These are phyloP conservation scores for Cettia cetti DNA, from an alignment of 2,113 vertebrate species.

Conservation along the genomic window DNA sequence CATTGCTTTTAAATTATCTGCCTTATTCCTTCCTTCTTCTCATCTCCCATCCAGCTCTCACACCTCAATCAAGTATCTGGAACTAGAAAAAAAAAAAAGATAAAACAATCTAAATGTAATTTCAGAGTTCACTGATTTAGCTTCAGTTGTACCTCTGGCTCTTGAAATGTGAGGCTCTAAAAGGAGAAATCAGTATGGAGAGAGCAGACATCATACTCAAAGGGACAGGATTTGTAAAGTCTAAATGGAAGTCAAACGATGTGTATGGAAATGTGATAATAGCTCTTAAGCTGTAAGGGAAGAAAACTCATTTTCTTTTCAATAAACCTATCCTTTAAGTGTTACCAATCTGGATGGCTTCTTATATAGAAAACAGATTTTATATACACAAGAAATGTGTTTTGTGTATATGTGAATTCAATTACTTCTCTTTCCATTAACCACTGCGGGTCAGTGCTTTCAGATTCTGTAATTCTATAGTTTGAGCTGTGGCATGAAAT, in stretches of 20 bases:
- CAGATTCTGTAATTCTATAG: neutral
- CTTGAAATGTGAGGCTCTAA: neutral
- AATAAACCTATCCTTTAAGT: neutral
- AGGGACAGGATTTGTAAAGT: neutral
- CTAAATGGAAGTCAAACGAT: neutral
- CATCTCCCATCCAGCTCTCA: neutral
- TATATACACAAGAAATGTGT: neutral
- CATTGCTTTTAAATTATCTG: neutral
- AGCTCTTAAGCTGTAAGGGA: neutral
- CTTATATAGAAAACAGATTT: neutral
- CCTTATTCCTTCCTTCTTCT: neutral
- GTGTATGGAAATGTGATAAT: neutral
- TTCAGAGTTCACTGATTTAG: neutral
- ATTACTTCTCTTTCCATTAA: neutral
- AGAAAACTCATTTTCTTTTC: neutral
- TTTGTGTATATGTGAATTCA: neutral
- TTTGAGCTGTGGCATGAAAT: neutral
- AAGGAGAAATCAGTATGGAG: neutral
- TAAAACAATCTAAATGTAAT: neutral
- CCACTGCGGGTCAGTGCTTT: neutral
- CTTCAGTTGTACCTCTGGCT: neutral
- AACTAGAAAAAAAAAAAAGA: neutral
- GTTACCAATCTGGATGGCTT: neutral
- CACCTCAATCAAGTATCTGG: neutral
- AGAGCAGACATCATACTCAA: neutral